These are phyloP conservation scores for Ictalurus punctatus DNA, from an alignment of 2,113 vertebrate genomes.

Conservation along the genomic window DNA sequence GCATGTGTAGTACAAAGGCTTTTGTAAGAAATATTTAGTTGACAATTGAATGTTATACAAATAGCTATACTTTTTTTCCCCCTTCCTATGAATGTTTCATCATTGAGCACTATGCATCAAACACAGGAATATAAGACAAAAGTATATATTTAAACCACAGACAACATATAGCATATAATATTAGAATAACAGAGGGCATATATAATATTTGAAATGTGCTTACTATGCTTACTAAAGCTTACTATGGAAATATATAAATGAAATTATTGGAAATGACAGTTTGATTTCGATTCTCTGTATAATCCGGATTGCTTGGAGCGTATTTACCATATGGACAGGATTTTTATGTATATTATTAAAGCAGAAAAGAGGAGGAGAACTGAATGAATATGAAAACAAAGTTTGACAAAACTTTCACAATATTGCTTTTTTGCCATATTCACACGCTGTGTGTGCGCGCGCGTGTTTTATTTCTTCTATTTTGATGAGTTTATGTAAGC, in stretches of 20 bases:
- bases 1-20: neutral
- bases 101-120: neutral
- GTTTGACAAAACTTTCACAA: constrained; percentile 20
- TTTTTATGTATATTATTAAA: neutral
- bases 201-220: constrained; percentile 4
- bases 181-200: neutral
- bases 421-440: constrained; percentile 7
- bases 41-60: neutral
- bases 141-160: neutral
- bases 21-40: neutral
- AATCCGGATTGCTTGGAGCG: neutral
- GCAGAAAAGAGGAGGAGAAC: neutral
- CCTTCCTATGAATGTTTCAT: neutral
- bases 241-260: neutral
- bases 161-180: neutral
- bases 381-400: constrained; percentile 6
- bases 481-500: constrained; percentile 10
- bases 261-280: constrained; percentile 15
- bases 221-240: neutral
- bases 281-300: constrained; percentile 1
- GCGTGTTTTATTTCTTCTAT: neutral
- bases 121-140: neutral
- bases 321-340: neutral
- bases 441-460: neutral
- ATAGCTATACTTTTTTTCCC: neutral